Conservation (phyloP, 2,888 invertebrate genomes). For the Rhorus exstirpatorius region DNA sequence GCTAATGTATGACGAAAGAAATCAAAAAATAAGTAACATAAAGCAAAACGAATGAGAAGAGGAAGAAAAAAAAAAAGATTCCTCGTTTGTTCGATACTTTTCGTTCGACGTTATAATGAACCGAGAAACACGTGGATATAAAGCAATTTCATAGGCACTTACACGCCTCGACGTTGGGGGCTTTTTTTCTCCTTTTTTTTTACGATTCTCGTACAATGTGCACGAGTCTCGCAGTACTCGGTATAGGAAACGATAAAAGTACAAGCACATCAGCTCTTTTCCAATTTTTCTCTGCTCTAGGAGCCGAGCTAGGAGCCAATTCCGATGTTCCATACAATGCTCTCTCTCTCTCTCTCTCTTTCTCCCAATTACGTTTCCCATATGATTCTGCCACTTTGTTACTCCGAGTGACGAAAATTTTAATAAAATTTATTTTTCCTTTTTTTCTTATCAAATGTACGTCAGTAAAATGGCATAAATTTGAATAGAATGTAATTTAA, state of each 20-base stretch:
- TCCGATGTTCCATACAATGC: neutral
- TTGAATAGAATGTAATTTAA: too few species aligned
- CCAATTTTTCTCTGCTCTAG: neutral
- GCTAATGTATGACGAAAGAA: neutral
- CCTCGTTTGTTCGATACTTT: conserved; percentile 7
- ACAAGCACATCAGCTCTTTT: neutral
- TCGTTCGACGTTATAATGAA: conserved; percentile 33
- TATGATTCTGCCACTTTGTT: conserved; percentile 1
- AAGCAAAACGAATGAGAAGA: neutral
- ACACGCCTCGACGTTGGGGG: conserved; percentile 44
- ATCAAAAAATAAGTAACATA: neutral
- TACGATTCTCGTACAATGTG: conserved; percentile 42
- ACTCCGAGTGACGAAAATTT: conserved; percentile 5
- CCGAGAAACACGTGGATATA: conserved; percentile 48
- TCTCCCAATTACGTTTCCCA: neutral
- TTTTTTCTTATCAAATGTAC: too few species aligned
- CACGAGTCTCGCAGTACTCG: conserved; percentile 32
- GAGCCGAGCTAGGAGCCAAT: neutral
- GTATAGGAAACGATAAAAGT: conserved; percentile 44
- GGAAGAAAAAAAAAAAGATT: neutral
- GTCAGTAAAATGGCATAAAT: too few species aligned
- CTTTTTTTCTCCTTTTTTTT: conserved; percentile 37
- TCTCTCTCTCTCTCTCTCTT: too few species aligned
- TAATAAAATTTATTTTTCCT: too few species aligned
- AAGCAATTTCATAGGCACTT: conserved; percentile 63